phyloP scores from a whole-genome alignment of 2,113 vertebrate species.

The Onychostoma macrolepis region DNA sequence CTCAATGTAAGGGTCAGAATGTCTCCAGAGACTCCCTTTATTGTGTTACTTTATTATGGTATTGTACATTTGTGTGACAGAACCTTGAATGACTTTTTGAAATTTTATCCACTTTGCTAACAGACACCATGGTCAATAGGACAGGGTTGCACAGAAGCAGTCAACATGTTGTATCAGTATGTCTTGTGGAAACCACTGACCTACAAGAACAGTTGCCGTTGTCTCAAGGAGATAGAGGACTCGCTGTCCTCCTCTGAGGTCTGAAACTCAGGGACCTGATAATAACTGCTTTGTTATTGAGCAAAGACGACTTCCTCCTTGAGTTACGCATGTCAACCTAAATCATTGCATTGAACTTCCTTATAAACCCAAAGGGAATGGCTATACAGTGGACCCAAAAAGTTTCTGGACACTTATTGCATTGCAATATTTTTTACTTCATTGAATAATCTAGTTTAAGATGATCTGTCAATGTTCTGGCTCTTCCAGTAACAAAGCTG shows the following conservation, averaged over 20 bases:
- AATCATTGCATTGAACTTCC: conserved; percentile 14
- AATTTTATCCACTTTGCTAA: neutral
- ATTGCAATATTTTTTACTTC: neutral
- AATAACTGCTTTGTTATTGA: conserved; percentile 64
- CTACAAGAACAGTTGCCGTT: conserved; percentile 63
- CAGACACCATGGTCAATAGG: neutral
- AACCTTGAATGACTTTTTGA: conserved; percentile 1
- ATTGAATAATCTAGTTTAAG: neutral
- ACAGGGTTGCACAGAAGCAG: neutral
- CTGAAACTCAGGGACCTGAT: conserved; percentile 47
- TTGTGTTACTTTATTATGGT: neutral
- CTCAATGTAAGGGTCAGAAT: neutral
- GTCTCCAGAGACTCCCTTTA: neutral
- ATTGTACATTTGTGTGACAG: neutral
- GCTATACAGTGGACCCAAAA: neutral
- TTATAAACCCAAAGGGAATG: neutral
- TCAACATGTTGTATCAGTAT: conserved; percentile 33
- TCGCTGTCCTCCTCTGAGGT: conserved; percentile 58
- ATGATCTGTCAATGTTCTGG: neutral
- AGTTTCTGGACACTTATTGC: neutral
- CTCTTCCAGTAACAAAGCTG: conserved; percentile 62
- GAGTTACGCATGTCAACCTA: conserved; percentile 49
- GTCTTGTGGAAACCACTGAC: conserved; percentile 28
- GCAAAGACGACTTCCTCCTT: conserved; percentile 32
- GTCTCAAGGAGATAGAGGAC: conserved; percentile 63